Conservation (phyloP, 2,113 vertebrate genomes). For the Myotis yumanensis region DNA sequence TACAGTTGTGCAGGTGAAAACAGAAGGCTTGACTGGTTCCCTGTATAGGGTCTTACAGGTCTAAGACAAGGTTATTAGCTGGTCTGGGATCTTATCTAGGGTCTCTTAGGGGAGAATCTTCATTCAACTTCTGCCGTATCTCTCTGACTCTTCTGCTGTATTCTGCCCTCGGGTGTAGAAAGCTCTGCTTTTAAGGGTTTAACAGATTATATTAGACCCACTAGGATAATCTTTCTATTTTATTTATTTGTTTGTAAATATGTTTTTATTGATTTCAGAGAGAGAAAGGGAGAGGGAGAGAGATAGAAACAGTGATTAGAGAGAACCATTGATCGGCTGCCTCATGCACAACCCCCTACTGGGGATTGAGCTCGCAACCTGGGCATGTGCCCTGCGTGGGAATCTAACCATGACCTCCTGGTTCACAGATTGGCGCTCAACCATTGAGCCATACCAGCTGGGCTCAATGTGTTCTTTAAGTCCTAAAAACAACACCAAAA, state of each 20-base stretch:
- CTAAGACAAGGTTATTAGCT: neutral
- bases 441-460: too few relatives aligned
- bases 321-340: too few relatives aligned
- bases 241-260: too few relatives aligned
- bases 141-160: neutral
- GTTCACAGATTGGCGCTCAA: too few relatives aligned
- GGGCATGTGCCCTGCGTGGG: too few relatives aligned
- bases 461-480: neutral
- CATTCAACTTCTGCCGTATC: neutral
- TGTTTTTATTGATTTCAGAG: too few relatives aligned
- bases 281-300: too few relatives aligned
- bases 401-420: too few relatives aligned
- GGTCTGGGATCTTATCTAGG: neutral
- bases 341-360: too few relatives aligned
- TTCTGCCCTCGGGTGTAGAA: neutral
- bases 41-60: neutral
- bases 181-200: slow-evolving; percentile 42
- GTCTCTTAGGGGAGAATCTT: neutral
- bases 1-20: neutral
- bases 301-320: too few relatives aligned
- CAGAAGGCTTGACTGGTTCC: neutral
- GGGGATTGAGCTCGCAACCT: too few relatives aligned
- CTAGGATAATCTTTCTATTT: neutral
- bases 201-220: slow-evolving; percentile 35
- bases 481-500: slow-evolving; percentile 15